Evolutionary conservation across 2,113 vertebrate genomes (phyloP).

Genomic region (Onychorhynchus coronatus): DNA sequence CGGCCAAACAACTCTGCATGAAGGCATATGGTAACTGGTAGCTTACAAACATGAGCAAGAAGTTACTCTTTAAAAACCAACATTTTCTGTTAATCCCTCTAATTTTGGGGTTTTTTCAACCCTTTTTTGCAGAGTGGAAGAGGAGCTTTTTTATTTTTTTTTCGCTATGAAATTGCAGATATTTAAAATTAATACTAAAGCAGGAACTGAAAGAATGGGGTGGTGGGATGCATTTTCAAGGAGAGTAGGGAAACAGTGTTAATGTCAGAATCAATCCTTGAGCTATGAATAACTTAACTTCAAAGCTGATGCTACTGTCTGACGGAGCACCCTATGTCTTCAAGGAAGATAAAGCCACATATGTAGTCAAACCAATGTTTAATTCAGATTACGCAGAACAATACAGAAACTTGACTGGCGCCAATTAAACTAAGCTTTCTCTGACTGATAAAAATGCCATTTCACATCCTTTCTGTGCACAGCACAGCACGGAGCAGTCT

Average conservation of each 20-base stretch:
- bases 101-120: background rate
- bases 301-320: conserved; percentile 59
- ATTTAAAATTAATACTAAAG: conserved; percentile 47
- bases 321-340: conserved; percentile 51
- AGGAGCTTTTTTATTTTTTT: background rate
- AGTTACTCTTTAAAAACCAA: background rate
- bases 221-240: conserved; percentile 26
- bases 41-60: background rate
- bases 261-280: conserved; percentile 54
- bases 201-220: conserved; percentile 41
- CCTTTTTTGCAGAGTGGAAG: background rate
- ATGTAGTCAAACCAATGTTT: conserved; percentile 62
- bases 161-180: background rate
- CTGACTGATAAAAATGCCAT: conserved; percentile 48
- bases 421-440: conserved; percentile 60
- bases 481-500: background rate
- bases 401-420: conserved; percentile 43
- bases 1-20: background rate
- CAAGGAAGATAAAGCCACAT: conserved; percentile 60
- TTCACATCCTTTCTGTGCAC: background rate
- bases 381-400: conserved; percentile 59
- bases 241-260: conserved; percentile 1
- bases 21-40: background rate
- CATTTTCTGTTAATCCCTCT: background rate
- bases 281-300: conserved; percentile 68